Conservation (phyloP, 2,113 vertebrate species). For the Cygnus buccinator region DNA sequence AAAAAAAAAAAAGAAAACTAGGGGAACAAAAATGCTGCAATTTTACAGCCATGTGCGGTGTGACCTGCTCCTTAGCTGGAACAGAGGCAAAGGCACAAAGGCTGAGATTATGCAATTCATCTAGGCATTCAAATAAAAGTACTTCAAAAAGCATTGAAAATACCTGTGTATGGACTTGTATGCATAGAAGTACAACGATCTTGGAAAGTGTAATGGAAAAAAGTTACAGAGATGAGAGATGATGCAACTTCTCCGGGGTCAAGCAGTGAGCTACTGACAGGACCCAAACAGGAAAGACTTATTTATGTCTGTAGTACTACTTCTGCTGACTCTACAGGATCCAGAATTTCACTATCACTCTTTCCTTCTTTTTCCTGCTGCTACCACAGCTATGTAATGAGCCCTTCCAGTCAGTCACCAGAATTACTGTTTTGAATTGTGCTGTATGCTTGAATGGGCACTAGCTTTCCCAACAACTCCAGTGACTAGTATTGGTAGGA, state of each 20-base stretch:
- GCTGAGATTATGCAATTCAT: not conserved
- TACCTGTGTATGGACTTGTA: not conserved
- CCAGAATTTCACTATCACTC: not conserved
- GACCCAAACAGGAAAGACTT: not conserved
- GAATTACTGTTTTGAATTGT: not conserved
- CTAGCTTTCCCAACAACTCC: not conserved
- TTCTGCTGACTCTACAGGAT: not conserved
- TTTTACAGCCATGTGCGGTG: not conserved
- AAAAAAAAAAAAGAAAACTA: not conserved
- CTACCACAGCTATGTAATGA: not conserved
- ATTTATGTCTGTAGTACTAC: not conserved
- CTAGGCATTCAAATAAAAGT: not conserved
- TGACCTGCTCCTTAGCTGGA: not conserved
- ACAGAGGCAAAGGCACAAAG: not conserved
- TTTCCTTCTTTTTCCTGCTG: not conserved
- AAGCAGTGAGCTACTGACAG: not conserved
- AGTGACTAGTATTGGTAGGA: not conserved
- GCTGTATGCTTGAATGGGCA: not conserved
- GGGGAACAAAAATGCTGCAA: not conserved
- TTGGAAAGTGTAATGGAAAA: not conserved
- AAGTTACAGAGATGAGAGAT: not conserved
- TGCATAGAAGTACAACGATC: not conserved
- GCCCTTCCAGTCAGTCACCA: not conserved
- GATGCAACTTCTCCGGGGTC: not conserved
- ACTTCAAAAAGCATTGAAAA: not conserved